Base-by-base conservation (phyloP, 1,140 invertebrate genomes). In the Bilobella aurantiaca region DNA sequence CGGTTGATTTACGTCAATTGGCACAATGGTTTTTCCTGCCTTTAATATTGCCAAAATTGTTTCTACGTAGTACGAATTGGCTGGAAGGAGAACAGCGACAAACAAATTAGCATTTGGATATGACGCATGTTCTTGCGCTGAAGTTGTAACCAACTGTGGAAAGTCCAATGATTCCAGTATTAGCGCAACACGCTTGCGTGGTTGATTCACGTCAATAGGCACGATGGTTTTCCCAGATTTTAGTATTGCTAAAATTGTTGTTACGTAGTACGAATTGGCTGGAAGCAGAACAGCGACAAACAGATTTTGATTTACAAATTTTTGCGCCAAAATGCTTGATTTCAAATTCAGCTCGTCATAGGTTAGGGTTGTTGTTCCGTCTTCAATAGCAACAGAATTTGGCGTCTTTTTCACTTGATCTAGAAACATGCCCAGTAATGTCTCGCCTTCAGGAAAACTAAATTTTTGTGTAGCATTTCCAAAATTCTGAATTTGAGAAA, bases 1-100 rank as follows among this genome's bases (percentile, higher is more conserved):
- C 5, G 64, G 64, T 27, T 65, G 58, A 23, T 49, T 60, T 3
- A 29, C 18, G 60, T 60, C 57, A 32, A 65, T 32, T 29, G 64
- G 64, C 2, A 60, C 49, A 27, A 64, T 64, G 2, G 64, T 58
- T 32, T 23, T 28, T 3, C 57, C 56, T n/a, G 56, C 62, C 27
- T 65, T 65, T 12, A 49, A 31, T 18, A 65, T 49, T 60, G 25
- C 64, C 5, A 65, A 34, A n/a, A 42, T 23, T 12, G 59, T 28
- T 25, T 14, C 34, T 28, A 58, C 23, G 21, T 29, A 28, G 3
- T 3, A 28, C 27, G 8, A 14, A 21, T 31, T 58, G 3, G 25
- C 3, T 14, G 57, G 57, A 12, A 58, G 28, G 14, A 12, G 18
- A 3, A 62, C 59, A 3, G 31, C 59, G 14, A 23, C 23, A 23